Conservation (phyloP, 2,888 invertebrate genomes). For the Adelphocoris suturalis region DNA sequence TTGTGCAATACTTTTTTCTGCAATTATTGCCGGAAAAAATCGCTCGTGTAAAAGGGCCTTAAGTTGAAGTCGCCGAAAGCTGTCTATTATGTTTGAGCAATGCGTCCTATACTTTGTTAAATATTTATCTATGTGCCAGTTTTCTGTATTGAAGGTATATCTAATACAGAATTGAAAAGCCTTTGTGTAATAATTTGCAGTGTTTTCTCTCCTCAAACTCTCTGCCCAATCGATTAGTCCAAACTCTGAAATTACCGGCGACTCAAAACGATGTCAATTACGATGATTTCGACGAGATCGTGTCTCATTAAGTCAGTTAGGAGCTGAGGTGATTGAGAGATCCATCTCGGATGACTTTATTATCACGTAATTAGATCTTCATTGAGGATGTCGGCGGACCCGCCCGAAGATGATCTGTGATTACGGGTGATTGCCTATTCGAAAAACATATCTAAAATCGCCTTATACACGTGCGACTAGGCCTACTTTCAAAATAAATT, state of each 20-base stretch:
- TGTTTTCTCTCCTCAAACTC: background rate
- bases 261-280: conserved; percentile 35
- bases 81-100: too few species aligned
- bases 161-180: too few species aligned
- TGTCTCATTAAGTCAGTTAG: conserved; percentile 26
- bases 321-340: conserved; percentile 22
- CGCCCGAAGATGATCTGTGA: conserved; percentile 12
- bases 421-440: conserved; percentile 9
- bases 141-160: too few species aligned
- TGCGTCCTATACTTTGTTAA: too few species aligned
- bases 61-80: too few species aligned
- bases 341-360: conserved; percentile 16
- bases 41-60: too few species aligned
- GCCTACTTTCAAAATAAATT: background rate
- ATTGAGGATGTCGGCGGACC: conserved; percentile 8
- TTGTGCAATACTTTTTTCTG: too few species aligned
- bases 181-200: too few species aligned
- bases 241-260: background rate
- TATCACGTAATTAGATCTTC: conserved; percentile 66
- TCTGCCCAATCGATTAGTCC: background rate
- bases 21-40: too few species aligned
- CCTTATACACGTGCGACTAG: background rate
- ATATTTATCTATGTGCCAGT: too few species aligned
- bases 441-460: background rate
- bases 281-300: background rate